Base-by-base conservation (phyloP, 1,140 invertebrate genomes). In the Coelopa frigida region DNA sequence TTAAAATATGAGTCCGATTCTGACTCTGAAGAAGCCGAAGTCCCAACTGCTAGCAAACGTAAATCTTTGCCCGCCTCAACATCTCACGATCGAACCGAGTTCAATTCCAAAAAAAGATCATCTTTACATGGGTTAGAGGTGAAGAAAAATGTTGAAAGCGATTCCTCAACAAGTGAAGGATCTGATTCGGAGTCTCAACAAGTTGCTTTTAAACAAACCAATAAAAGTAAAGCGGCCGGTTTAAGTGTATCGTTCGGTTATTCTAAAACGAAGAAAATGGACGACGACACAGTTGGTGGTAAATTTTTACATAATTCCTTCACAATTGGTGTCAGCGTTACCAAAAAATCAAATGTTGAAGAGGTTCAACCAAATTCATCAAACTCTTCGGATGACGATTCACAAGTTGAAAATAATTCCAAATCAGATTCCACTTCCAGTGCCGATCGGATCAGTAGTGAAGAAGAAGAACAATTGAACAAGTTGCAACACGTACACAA, bases 401-500 rank as follows among this genome's bases (percentile, higher is more conserved):
- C 26, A 32, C 31, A 43, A 18, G 27, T 20, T 35, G 17, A 15
- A 4, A 14, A 27, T 21, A 17, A 31, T 17, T 14, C 26, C n/a
- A n/a, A 12, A 7, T 42, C 26, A 6, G 4, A 12, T 7, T 20
- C 40, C 15, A 11, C 40, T 32, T 31, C 40, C 3, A 21, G 27
- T 17, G 26, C 17, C 10, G 21, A 31, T 32, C 15, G 14, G 1
- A 6, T 43, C 7, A 21, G 18, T 6, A 29, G 15, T 3, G 32
- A 46, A 18, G 44, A 46, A 6, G 10, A 54, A 6, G 21, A 56
- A 2, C 23, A 54, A 5, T 53, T 61, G 7, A 46, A 48, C 24
- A 56, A 60, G 12, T 33, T 61, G 4, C 50, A 50, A 2, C 60
- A 63, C 29, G 27, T 63, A 26, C 37, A 49, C 22, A 40, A 47